A percentile compares a stretch with the other conserved stretches of the same genome.
phyloP scores from a whole-genome alignment of 2,113 vertebrate genomes.

The Equus quagga region DNA sequence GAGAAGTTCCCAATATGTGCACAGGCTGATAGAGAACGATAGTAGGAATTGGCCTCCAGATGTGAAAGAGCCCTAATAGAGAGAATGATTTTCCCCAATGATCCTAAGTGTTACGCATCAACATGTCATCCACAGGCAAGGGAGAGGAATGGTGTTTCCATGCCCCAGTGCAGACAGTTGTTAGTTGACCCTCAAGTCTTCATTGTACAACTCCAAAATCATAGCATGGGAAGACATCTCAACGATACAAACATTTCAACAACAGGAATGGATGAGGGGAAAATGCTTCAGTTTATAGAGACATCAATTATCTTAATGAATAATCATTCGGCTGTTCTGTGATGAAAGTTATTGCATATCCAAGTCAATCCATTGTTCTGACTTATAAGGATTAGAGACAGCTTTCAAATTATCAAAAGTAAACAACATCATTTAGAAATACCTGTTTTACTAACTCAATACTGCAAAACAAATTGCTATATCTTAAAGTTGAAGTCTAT shows the following conservation, averaged over 20 bases:
- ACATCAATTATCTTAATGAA: neutral
- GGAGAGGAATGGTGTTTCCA: neutral
- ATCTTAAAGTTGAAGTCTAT: neutral
- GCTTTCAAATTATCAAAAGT: neutral
- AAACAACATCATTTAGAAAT: neutral
- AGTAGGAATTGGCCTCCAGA: too few species aligned
- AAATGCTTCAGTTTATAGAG: too few species aligned
- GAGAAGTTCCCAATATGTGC: neutral
- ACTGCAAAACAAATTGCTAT: neutral
- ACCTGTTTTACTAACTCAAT: neutral
- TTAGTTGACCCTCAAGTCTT: neutral
- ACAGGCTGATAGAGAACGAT: neutral
- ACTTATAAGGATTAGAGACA: neutral
- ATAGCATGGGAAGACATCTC: too few species aligned
- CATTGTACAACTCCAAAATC: neutral
- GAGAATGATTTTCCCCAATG: neutral
- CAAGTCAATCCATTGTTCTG: neutral
- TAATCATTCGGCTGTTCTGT: neutral
- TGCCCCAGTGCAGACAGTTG: neutral
- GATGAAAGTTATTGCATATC: neutral
- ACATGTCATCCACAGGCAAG: neutral
- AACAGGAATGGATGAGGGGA: too few species aligned
- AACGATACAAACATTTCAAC: too few species aligned
- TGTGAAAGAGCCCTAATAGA: neutral
- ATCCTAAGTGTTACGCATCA: neutral